A percentile compares a stretch with the other conserved stretches of the same genome.
These are phyloP conservation scores for Cynocephalus volans DNA, from an alignment of 2,113 vertebrate genomes.

Conservation along the genomic window DNA sequence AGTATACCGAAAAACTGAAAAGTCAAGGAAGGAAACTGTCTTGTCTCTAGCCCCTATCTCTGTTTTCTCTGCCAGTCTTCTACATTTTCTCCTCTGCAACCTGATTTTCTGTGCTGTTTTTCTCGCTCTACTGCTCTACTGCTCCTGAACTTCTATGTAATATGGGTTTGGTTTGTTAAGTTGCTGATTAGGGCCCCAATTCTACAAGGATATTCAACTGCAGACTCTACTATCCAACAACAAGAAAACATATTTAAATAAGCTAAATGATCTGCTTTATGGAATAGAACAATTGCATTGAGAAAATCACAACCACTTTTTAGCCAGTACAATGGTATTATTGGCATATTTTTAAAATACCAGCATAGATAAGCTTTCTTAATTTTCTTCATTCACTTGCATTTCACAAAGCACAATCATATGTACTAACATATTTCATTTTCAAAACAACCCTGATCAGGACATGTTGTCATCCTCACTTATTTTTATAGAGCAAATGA, in stretches of 20 bases:
- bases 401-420: not conserved
- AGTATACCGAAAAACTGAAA: not conserved
- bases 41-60: not conserved
- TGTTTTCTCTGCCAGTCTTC: not conserved
- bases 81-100: not conserved
- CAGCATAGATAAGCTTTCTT: not conserved
- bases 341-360: conserved; percentile 24
- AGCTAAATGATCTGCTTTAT: not conserved
- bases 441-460: conserved; percentile 9
- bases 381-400: not conserved
- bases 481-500: conserved; percentile 6
- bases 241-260: conserved; percentile 21
- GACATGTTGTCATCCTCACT: not conserved
- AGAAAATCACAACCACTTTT: conserved; percentile 15
- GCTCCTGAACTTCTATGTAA: not conserved
- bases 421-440: not conserved
- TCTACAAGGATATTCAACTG: not conserved
- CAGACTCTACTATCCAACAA: not conserved
- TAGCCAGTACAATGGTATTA: not conserved
- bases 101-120: not conserved
- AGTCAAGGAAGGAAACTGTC: not conserved
- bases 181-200: not conserved
- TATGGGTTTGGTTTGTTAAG: not conserved
- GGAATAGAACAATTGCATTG: not conserved
- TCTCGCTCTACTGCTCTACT: not conserved